phyloP scores from a whole-genome alignment of 2,113 vertebrate species.

The Puffinus mauretanicus region DNA sequence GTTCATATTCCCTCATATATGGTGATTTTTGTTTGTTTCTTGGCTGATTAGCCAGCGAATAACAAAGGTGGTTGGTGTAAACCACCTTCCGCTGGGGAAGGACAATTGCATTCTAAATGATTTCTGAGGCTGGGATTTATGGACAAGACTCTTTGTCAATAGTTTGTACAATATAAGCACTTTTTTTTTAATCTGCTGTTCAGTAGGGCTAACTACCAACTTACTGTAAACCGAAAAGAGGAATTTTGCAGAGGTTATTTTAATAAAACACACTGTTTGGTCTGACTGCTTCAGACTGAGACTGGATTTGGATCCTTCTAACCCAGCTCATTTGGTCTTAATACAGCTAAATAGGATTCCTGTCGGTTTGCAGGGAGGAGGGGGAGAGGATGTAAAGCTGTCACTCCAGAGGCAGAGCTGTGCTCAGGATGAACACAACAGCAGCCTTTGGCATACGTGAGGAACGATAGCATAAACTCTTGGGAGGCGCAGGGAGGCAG shows the following conservation, averaged over 20 bases:
- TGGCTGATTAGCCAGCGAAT: background rate
- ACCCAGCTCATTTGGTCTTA: conserved; percentile 23
- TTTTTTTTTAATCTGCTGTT: background rate
- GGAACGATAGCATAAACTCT: background rate
- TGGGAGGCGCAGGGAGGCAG: background rate
- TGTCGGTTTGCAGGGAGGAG: background rate
- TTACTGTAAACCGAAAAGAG: background rate
- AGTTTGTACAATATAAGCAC: background rate
- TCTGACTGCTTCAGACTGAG: background rate
- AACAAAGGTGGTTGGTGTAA: background rate
- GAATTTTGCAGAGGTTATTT: background rate
- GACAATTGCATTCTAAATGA: background rate
- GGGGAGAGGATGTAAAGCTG: background rate
- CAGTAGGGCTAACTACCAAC: background rate
- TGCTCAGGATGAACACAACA: background rate
- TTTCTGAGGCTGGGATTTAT: background rate
- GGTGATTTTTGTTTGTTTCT: background rate
- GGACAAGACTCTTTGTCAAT: background rate
- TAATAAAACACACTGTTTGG: background rate
- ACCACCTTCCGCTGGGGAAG: background rate
- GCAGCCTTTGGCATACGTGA: background rate
- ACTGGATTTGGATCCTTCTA: conserved; percentile 30
- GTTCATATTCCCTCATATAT: background rate
- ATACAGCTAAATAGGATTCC: conserved; percentile 35
- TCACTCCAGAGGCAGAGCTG: background rate